A percentile compares a stretch with the other conserved stretches of the same genome.
phyloP scores from a whole-genome alignment of 2,888 invertebrate genomes.

The Drosophila colorata region DNA sequence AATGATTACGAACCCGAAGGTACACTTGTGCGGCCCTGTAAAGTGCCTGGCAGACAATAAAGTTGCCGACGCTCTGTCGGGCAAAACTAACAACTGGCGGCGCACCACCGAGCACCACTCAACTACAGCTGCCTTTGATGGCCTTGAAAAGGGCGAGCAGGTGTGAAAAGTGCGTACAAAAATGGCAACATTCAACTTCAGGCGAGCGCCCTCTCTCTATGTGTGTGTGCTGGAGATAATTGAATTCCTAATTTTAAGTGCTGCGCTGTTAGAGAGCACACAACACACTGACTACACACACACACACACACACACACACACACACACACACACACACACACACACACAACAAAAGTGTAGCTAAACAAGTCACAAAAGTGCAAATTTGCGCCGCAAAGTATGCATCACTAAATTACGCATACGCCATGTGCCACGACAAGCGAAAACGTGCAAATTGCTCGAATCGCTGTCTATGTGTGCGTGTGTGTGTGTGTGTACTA shows the following conservation, averaged over 20 bases:
- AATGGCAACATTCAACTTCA: constrained; percentile 47
- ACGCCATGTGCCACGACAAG: constrained; percentile 69
- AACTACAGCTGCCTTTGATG: constrained; percentile 24
- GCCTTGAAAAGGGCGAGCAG: constrained; percentile 66
- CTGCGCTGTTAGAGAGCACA: constrained; percentile 54
- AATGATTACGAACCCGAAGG: constrained; percentile 16
- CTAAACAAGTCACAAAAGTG: constrained; percentile 75
- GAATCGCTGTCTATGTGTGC: neutral
- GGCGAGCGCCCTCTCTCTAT: neutral
- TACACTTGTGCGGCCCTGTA: constrained; percentile 12
- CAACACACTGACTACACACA: constrained; percentile 26
- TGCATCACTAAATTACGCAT: constrained; percentile 81
- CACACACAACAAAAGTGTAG: constrained; percentile 33
- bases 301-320: constrained; percentile 6
- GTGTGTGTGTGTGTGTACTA: constrained; percentile 1
- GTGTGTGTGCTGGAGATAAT: constrained; percentile 60
- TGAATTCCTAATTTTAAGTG: constrained; percentile 81
- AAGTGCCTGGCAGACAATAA: constrained; percentile 53
- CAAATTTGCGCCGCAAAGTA: constrained; percentile 77
- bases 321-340: constrained; percentile 7
- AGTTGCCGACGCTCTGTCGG: constrained; percentile 31
- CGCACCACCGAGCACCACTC: neutral
- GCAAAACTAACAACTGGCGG: constrained; percentile 29
- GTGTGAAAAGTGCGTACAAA: constrained; percentile 78
- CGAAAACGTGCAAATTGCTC: constrained; percentile 72